Percentiles rank a stretch among this genome's conserved stretches.
phyloP scores from a whole-genome alignment of 2,888 invertebrate genomes.

The Xanthorhoe spadicearia region DNA sequence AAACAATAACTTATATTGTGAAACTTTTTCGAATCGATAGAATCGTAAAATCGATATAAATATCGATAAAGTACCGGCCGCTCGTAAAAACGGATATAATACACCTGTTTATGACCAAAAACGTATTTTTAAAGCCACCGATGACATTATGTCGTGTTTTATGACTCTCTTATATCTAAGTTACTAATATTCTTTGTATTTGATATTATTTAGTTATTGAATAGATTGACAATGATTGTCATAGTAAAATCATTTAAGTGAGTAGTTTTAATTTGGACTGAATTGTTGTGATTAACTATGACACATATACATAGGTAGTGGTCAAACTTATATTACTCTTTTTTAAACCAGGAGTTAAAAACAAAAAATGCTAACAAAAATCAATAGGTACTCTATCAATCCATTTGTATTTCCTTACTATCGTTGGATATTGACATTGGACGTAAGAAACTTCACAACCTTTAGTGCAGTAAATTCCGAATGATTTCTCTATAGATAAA shows the following conservation, averaged over 20 bases:
- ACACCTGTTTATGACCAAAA: slow-evolving; percentile 52
- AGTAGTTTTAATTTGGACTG: no score
- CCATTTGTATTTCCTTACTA: no score
- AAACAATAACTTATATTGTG: slow-evolving; percentile 60
- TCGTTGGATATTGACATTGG: no score
- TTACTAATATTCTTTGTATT: neutral
- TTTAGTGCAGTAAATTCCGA: neutral
- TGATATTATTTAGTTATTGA: no score
- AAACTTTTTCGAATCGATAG: slow-evolving; percentile 51
- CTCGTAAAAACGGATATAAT: slow-evolving; percentile 60
- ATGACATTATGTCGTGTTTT: neutral
- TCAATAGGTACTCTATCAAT: no score
- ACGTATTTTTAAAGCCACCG: slow-evolving; percentile 44
- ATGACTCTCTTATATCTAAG: neutral
- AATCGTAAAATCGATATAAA: slow-evolving; percentile 55
- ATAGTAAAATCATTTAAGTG: no score
- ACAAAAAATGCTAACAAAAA: no score
- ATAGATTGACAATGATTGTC: no score
- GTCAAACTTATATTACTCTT: no score
- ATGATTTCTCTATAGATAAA: slow-evolving; percentile 30
- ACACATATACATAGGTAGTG: no score
- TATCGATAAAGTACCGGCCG: slow-evolving; percentile 59
- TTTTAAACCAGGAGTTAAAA: no score
- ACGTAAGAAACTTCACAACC: neutral
- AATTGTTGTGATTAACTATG: no score